Conservation (phyloP, 2,113 vertebrate genomes). For the Alaudala cheleensis region DNA sequence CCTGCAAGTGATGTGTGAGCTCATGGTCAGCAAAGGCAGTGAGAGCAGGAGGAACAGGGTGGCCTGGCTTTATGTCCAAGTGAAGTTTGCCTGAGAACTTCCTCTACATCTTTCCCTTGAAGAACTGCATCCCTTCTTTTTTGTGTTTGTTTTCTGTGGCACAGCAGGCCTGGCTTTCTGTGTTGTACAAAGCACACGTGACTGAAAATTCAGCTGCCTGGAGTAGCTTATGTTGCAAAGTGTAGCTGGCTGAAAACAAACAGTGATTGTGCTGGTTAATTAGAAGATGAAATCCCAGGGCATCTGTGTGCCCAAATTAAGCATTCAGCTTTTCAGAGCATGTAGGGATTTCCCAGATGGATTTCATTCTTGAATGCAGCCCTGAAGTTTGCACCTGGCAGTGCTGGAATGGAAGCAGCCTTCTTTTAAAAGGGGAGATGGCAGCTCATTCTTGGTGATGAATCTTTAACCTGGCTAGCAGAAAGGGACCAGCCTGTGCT, state of each 20-base stretch:
- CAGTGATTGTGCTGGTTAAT: constrained; percentile 7
- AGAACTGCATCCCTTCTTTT: neutral
- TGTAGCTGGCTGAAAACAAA: constrained; percentile 37
- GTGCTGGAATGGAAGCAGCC: constrained; percentile 10
- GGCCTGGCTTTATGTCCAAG: neutral
- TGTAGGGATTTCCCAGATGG: constrained; percentile 24
- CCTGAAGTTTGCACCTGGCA: constrained; percentile 35
- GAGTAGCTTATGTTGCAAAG: neutral
- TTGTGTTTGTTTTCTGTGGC: neutral
- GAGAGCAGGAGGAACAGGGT: neutral
- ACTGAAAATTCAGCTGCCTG: constrained; percentile 20
- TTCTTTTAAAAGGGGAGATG: neutral
- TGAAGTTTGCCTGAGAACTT: neutral
- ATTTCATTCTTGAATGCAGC: constrained; percentile 36
- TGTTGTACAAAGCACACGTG: neutral
- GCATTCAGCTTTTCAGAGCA: neutral
- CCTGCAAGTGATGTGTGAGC: neutral
- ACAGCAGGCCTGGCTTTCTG: neutral
- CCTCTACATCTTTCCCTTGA: neutral
- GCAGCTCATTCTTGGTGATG: neutral
- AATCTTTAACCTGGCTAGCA: neutral
- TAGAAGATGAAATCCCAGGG: constrained; percentile 36
- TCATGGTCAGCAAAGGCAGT: accelerated
- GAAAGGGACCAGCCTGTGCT: neutral
- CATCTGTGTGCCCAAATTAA: neutral